Conservation (phyloP, 2,888 invertebrate species). For the Lithodes maja region DNA sequence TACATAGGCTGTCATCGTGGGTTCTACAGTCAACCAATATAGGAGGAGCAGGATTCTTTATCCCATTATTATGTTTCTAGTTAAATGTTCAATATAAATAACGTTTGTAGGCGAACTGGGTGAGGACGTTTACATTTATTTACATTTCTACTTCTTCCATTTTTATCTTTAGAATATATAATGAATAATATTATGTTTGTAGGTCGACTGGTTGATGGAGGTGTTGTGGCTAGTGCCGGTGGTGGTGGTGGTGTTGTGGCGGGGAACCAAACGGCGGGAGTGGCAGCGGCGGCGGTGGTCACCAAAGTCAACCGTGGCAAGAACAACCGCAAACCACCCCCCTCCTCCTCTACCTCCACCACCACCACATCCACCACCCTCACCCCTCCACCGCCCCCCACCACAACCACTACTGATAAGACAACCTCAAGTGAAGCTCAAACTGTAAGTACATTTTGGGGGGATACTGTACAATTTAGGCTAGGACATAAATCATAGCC, state of each 20-base stretch:
- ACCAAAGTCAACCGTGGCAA: slow-evolving; percentile 53
- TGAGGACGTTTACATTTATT: too few species aligned
- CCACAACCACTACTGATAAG: slow-evolving; percentile 37
- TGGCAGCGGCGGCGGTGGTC: neutral
- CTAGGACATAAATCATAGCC: too few species aligned
- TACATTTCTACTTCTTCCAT: too few species aligned
- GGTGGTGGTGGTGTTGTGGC: slow-evolving; percentile 31
- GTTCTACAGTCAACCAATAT: too few species aligned
- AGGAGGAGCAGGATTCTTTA: too few species aligned
- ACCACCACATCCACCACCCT: slow-evolving; percentile 8
- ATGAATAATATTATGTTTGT: neutral
- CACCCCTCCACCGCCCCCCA: slow-evolving; percentile 27
- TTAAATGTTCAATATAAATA: too few species aligned
- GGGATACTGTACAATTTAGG: too few species aligned
- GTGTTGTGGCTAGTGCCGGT: neutral
- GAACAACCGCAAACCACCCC: slow-evolving; percentile 48
- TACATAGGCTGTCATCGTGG: too few species aligned
- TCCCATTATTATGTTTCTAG: too few species aligned
- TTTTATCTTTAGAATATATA: too few species aligned
- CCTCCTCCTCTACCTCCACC: slow-evolving; percentile 40
- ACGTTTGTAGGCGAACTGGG: too few species aligned
- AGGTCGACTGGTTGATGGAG: slow-evolving; percentile 42
- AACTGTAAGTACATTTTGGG: slow-evolving; percentile 27
- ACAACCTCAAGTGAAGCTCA: slow-evolving; percentile 38
- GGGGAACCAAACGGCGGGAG: neutral